A percentile compares a stretch with the other conserved stretches of the same genome.
Conservation (phyloP, 2,113 vertebrate species). For the Buteo buteo region DNA sequence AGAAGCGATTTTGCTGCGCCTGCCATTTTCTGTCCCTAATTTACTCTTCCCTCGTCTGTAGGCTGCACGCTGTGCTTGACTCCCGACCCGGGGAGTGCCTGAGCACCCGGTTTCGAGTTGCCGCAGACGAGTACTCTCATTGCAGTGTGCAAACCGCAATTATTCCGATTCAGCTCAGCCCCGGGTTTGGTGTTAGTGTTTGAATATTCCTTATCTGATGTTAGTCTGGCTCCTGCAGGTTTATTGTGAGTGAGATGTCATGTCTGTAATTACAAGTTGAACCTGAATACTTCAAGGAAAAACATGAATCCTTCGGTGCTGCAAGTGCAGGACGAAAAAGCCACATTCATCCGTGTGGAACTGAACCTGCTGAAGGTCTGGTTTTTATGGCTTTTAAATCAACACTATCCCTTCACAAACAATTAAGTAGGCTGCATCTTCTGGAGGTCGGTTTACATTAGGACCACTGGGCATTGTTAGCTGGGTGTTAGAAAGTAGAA, state of each 20-base stretch:
- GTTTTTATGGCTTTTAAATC: background rate
- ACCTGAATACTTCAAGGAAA: background rate
- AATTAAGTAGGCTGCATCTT: background rate
- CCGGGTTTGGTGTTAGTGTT: accelerated
- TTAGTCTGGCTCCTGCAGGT: background rate
- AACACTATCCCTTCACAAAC: no score
- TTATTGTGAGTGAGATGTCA: accelerated
- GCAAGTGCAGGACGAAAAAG: no score
- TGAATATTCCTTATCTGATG: background rate
- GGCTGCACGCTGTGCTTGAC: accelerated
- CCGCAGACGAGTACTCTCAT: background rate
- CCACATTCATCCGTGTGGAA: accelerated
- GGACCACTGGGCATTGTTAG: background rate
- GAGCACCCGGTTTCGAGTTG: no score
- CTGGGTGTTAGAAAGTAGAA: background rate
- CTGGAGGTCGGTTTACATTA: background rate
- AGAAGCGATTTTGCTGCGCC: background rate
- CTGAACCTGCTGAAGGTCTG: background rate
- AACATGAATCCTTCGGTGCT: background rate
- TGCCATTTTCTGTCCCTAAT: accelerated
- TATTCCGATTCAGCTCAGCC: background rate
- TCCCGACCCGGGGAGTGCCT: background rate
- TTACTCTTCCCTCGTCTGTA: background rate
- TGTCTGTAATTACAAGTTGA: background rate
- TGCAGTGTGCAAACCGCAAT: background rate